Base-by-base conservation (phyloP, 2,888 invertebrate genomes). In the Theodoxus fluviatilis region DNA sequence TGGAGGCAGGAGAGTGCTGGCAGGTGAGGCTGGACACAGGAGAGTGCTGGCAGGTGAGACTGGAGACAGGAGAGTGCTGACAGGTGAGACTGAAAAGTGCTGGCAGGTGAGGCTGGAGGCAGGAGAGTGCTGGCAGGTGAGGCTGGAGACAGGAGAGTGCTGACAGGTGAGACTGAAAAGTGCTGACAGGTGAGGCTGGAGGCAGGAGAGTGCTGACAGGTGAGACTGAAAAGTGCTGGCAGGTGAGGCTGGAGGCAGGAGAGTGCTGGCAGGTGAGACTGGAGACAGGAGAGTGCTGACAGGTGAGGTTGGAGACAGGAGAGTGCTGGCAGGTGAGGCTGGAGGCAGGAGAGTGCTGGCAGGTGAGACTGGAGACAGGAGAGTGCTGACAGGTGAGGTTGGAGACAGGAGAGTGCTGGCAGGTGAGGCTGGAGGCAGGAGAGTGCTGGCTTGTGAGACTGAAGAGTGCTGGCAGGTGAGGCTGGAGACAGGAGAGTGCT, bases 221-320 rank as follows among this genome's bases (percentile, higher is more conserved):
- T 88, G 73, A 66, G 72, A 37, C 22, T 47, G 28, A 25, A 63
- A 12, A 7, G 12, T 49, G 43, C 31, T 47, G 4, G n/a, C n/a
- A n/a, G n/a, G n/a, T n/a, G n/a, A n/a, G n/a, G n/a, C n/a, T 84
- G 92, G 93, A 12, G 91, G 92, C 7, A 92, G 92, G 91, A 88
- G 92, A 82, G 92, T 92, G 3, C 86, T 93, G 47, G 89, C 91
- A 77, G 88, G 88, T 88, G 73, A 66, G 72, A 37, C 22, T 84
- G 92, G 93, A 12, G 91, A 92, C 7, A 92, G 92, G 91, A 88
- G 92, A 82, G 92, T 92, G 3, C 86, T 93, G 47, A 89, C 91
- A 77, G 88, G 88, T 88, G 73, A 66, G 72, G 31, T 33, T 47
- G 28, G 18, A 63, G 6, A 7, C 7, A 28, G 43, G 25, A 25